Conservation (phyloP, 1,140 invertebrate genomes). For the Bombyx mandarina region DNA sequence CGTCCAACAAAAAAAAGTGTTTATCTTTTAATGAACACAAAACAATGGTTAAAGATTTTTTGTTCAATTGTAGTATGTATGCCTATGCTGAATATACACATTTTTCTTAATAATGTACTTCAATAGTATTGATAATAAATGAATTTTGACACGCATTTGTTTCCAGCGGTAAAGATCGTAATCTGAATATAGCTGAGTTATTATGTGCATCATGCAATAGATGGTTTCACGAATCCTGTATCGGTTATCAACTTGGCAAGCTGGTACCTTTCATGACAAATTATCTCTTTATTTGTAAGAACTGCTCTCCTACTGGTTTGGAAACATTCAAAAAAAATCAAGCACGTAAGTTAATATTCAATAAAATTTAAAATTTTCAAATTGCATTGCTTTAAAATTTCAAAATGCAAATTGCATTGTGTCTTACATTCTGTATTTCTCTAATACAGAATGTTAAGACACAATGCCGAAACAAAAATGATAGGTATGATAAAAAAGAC, state of each 20-base stretch:
- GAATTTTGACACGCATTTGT: not conserved
- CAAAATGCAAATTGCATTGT: conserved; percentile 4
- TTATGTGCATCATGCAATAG: conserved; percentile 90
- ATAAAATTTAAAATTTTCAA: not conserved
- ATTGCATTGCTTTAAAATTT: not conserved
- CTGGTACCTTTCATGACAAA: conserved; percentile 96
- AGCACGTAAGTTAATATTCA: conserved; percentile 80
- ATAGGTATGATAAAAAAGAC: too few relatives aligned
- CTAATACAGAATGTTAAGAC: too few relatives aligned
- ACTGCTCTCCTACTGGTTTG: conserved; percentile 91
- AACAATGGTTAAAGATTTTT: not conserved
- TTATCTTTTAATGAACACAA: not conserved
- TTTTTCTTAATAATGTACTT: not conserved
- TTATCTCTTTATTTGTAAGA: conserved; percentile 96
- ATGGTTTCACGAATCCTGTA: conserved; percentile 96
- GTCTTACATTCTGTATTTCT: not conserved
- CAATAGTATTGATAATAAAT: not conserved
- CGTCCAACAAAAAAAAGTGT: not conserved
- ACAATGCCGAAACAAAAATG: too few relatives aligned
- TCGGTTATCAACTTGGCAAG: conserved; percentile 91
- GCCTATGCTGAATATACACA: not conserved
- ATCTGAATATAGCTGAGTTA: conserved; percentile 90
- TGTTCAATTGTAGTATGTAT: conserved; percentile 1
- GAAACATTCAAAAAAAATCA: conserved; percentile 93
- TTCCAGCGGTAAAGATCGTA: conserved; percentile 91